phyloP scores from a whole-genome alignment of 2,888 invertebrate genomes.

The Zygothrica quintamaculata region DNA sequence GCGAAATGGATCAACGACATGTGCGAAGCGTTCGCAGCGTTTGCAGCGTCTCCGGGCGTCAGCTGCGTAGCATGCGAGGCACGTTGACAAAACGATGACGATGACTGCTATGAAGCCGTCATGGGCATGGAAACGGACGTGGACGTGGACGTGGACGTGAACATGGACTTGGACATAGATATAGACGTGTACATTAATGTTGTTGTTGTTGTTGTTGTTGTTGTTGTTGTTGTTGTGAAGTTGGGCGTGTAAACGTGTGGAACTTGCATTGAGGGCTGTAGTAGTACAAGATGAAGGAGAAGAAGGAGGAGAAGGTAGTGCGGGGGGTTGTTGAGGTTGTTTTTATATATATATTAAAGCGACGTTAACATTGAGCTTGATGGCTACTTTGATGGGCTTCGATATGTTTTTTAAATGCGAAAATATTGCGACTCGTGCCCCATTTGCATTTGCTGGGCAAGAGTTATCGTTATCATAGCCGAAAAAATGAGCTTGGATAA shows the following conservation, averaged over 20 bases:
- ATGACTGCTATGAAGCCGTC: constrained; percentile 50
- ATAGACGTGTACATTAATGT: too few species aligned
- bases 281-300: too few species aligned
- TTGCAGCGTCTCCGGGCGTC: too few species aligned
- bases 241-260: constrained; percentile 1
- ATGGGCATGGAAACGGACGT: constrained; percentile 58
- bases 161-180: constrained; percentile 19
- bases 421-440: constrained; percentile 67
- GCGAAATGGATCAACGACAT: constrained; percentile 76
- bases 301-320: constrained; percentile 1
- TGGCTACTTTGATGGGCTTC: constrained; percentile 65
- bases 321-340: constrained; percentile 28
- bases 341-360: constrained; percentile 72
- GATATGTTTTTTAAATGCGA: constrained; percentile 75
- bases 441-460: constrained; percentile 63
- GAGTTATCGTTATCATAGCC: constrained; percentile 75
- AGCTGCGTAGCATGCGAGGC: constrained; percentile 61
- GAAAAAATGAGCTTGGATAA: constrained; percentile 38
- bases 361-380: constrained; percentile 76
- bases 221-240: constrained; percentile 3
- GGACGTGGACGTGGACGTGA: constrained; percentile 25
- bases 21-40: constrained; percentile 47
- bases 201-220: too few species aligned
- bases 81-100: constrained; percentile 69
- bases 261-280: constrained; percentile 22